Conservation (phyloP, 2,888 invertebrate species). For the Tupiocoris notatus region DNA sequence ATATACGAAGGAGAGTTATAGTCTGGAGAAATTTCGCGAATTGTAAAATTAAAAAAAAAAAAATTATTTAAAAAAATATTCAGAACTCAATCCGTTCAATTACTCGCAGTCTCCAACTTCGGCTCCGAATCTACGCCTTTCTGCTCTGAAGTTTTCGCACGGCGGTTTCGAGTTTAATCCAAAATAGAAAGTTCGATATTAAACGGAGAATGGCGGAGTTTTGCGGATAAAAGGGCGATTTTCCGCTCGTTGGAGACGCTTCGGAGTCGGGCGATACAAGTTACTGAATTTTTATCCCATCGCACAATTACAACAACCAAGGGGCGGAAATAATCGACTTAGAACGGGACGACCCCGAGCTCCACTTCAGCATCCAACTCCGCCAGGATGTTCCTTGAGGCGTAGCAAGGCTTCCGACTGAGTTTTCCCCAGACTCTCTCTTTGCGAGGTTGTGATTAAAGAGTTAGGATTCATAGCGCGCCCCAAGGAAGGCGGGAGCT, state of each 20-base stretch:
- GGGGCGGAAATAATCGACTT: constrained; percentile 37
- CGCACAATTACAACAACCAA: constrained; percentile 38
- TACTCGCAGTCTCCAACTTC: too few relatives aligned
- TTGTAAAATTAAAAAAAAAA: too few relatives aligned
- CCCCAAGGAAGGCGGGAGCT: constrained; percentile 30
- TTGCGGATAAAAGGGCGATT: not conserved
- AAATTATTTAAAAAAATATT: too few relatives aligned
- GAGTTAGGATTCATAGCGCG: constrained; percentile 41
- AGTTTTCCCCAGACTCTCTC: constrained; percentile 10
- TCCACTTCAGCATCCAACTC: not conserved
- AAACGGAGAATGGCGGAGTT: not conserved
- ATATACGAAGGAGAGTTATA: too few relatives aligned
- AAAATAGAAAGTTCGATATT: too few relatives aligned
- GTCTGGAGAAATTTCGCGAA: too few relatives aligned
- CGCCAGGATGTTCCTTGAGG: not conserved
- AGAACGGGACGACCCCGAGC: constrained; percentile 20
- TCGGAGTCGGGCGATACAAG: not conserved
- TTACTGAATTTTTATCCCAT: constrained; percentile 32
- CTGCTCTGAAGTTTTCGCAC: too few relatives aligned
- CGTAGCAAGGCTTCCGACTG: not conserved
- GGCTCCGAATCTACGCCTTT: too few relatives aligned
- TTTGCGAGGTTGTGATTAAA: constrained; percentile 40
- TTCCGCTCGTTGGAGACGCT: not conserved
- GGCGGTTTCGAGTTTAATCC: too few relatives aligned
- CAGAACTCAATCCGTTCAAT: too few relatives aligned